Percentiles rank a stretch among this genome's conserved stretches.
phyloP scores from a whole-genome alignment of 2,113 vertebrate species.

The Rhinoptilus africanus region DNA sequence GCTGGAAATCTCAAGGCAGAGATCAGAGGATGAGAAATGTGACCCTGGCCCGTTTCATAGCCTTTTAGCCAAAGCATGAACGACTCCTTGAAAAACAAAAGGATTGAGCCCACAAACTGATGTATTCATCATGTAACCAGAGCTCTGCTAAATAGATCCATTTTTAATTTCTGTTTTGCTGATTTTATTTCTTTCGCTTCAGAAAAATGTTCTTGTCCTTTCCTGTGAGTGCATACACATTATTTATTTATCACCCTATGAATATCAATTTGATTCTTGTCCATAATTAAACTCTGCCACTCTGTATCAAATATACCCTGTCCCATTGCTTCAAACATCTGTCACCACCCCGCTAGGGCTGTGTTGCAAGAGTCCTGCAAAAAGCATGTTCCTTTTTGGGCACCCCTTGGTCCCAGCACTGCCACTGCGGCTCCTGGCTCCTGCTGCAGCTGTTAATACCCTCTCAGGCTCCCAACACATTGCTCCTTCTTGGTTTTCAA shows the following conservation, averaged over 20 bases:
- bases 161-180: constrained; percentile 62
- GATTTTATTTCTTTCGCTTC: constrained; percentile 53
- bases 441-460: not conserved
- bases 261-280: constrained; percentile 55
- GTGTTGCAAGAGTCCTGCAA: not conserved
- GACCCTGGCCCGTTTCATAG: not conserved
- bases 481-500: not conserved
- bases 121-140: not conserved
- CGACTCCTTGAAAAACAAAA: not conserved
- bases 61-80: not conserved
- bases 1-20: not conserved
- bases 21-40: not conserved
- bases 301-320: not conserved
- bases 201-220: constrained; percentile 48
- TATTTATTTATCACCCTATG: constrained; percentile 58
- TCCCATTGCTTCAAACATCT: not conserved
- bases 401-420: not conserved
- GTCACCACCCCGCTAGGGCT: not conserved
- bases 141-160: constrained; percentile 9
- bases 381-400: not conserved
- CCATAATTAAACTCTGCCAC: constrained; percentile 37
- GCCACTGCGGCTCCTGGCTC: not conserved
- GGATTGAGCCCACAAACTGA: not conserved
- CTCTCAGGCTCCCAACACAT: not conserved
- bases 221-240: constrained; percentile 33